Evolutionary conservation across 2,888 invertebrate species (phyloP).

Genomic region (Ormyrus labotus): DNA sequence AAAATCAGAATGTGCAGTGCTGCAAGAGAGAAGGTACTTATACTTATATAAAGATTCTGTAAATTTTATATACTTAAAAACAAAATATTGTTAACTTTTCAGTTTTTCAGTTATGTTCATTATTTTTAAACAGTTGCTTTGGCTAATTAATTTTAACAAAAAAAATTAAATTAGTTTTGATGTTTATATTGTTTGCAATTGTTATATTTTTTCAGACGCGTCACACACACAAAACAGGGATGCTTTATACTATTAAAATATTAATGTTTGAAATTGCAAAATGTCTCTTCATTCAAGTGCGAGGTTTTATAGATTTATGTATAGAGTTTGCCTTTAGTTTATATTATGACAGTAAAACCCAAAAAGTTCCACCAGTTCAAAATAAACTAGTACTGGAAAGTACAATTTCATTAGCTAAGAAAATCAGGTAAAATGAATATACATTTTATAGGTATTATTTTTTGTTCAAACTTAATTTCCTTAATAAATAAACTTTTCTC

Average conservation of each 20-base stretch:
- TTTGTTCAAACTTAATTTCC: background rate
- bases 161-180: too few species aligned
- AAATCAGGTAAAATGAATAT: slow-evolving; percentile 78
- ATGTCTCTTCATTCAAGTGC: slow-evolving; percentile 67
- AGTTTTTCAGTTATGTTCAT: background rate
- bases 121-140: too few species aligned
- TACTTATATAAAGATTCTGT: background rate
- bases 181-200: too few species aligned
- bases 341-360: slow-evolving; percentile 72
- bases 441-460: background rate
- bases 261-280: slow-evolving; percentile 61
- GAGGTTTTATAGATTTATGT: slow-evolving; percentile 73
- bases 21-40: slow-evolving; percentile 12
- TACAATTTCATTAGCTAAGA: slow-evolving; percentile 81
- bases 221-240: slow-evolving; percentile 8
- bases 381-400: slow-evolving; percentile 79
- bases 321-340: slow-evolving; percentile 75
- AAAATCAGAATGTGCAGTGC: slow-evolving; percentile 35
- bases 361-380: slow-evolving; percentile 73
- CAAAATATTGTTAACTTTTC: background rate
- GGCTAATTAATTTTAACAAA: too few species aligned
- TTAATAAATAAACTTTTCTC: background rate
- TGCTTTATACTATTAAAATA: slow-evolving; percentile 43
- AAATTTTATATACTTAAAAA: background rate
- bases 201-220: slow-evolving; percentile 21